Percentiles rank a stretch among this genome's conserved stretches.
phyloP scores from a whole-genome alignment of 2,797 vertebrate genomes.

The Channa striata region DNA sequence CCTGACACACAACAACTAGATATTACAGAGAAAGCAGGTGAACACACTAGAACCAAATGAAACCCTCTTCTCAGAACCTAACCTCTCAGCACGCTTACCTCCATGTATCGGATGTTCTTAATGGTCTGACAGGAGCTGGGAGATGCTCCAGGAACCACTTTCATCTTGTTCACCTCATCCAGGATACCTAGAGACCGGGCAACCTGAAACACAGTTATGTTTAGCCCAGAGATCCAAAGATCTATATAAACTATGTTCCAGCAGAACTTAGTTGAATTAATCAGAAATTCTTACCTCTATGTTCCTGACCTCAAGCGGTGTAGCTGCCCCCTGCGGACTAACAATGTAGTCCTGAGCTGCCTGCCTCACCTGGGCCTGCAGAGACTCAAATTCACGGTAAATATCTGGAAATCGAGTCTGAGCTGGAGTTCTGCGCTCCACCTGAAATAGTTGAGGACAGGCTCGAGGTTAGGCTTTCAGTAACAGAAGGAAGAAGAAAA shows the following conservation, averaged over 20 bases:
- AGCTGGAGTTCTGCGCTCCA: constrained; percentile 82
- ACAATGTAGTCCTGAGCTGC: constrained; percentile 91
- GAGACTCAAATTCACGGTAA: constrained; percentile 93
- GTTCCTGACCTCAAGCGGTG: constrained; percentile 88
- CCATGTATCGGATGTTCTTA: constrained; percentile 76
- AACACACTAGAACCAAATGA: neutral
- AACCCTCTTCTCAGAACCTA: neutral
- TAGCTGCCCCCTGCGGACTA: constrained; percentile 74
- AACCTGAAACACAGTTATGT: constrained; percentile 79
- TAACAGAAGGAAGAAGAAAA: no score
- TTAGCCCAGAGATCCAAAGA: neutral
- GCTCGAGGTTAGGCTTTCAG: neutral
- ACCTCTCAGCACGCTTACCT: constrained; percentile 73
- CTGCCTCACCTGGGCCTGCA: constrained; percentile 89
- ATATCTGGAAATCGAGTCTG: constrained; percentile 90
- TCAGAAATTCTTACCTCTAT: constrained; percentile 82
- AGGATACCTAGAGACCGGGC: constrained; percentile 91
- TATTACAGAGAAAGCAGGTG: neutral
- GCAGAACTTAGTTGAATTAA: neutral
- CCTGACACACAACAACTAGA: neutral
- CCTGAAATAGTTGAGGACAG: constrained; percentile 74
- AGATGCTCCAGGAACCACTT: constrained; percentile 60
- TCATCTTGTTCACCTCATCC: constrained; percentile 81
- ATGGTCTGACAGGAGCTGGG: constrained; percentile 52
- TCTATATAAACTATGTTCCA: no score